These are phyloP conservation scores for Peromyscus maniculatus DNA, from an alignment of 2,113 vertebrate genomes.

Conservation along the genomic window DNA sequence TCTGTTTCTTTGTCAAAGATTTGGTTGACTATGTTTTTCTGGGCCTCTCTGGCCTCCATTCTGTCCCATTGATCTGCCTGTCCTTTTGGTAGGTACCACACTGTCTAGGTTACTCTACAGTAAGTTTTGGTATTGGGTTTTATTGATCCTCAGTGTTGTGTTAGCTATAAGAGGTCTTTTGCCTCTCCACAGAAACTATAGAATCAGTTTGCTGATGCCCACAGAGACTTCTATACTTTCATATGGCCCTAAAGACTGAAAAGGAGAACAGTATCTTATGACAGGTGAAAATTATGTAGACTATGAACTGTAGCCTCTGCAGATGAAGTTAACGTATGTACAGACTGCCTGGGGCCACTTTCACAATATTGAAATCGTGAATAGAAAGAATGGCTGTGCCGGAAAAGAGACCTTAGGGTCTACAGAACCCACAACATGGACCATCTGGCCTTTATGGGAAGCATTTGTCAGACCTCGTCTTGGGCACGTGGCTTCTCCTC, in stretches of 20 bases:
- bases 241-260: neutral
- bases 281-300: neutral
- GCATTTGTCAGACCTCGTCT: neutral
- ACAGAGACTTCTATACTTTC: neutral
- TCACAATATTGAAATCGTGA: neutral
- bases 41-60: neutral
- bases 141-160: neutral
- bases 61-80: neutral
- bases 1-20: conserved; percentile 22
- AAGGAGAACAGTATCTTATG: neutral
- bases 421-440: neutral
- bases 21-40: neutral
- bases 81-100: neutral
- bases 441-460: neutral
- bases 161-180: neutral
- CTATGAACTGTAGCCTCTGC: neutral
- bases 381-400: neutral
- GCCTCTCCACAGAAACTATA: neutral
- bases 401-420: neutral
- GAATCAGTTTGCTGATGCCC: neutral
- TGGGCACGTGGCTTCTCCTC: neutral
- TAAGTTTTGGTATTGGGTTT: neutral
- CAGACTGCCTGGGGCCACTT: neutral
- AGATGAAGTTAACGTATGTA: neutral
- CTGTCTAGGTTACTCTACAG: neutral